Evolutionary conservation across 2,113 vertebrate species (phyloP), one percentile per base, ranked within the genome.

Genomic region (Lathamus discolor): DNA sequence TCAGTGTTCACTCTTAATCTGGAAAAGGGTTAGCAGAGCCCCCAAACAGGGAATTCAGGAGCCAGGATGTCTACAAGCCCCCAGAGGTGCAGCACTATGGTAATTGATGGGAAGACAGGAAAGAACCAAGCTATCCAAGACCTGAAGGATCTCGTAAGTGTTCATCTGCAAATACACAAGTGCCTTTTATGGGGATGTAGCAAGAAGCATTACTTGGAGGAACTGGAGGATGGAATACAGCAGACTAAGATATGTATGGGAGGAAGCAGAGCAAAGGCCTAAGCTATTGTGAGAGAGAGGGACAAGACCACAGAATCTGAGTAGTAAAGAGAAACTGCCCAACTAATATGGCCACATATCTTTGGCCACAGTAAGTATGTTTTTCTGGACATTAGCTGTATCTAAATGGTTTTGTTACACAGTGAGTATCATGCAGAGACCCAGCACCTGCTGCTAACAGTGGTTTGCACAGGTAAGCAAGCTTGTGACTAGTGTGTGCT

Each of bases 381-480:
- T 90, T 61, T 23, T 79, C 75, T 85, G 86, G 74, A 82, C 84
- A 89, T 62, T 4, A 83, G 41, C 84, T 94, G 41, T 19, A 62
- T 80, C 49, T 91, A 66, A 87, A 64, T 57, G 62, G 35, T 57
- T 89, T 94, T 93, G 44, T 84, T 81, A 78, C 46, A 31, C 48
- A 35, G 70, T 70, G 49, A 83, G 51, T 55, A 69, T 51, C 73
- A 55, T 46, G n/a, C 43, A 74, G 41, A 88, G 73, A 91, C 54
- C 86, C 57, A 81, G 91, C 76, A 95, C 83, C 86, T 96, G 89
- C 86, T 92, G 73, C 39, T 87, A 78, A 35, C 91, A 75, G 74
- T 63, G 66, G 67, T 87, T 93, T 95, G 86, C 89, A 86, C 92
- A 95, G 94, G 83, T 82, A 83, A 94, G 90, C 84, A 92, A 93